phyloP scores from a whole-genome alignment of 2,888 invertebrate genomes.

The Glyphotaelius pellucidus region DNA sequence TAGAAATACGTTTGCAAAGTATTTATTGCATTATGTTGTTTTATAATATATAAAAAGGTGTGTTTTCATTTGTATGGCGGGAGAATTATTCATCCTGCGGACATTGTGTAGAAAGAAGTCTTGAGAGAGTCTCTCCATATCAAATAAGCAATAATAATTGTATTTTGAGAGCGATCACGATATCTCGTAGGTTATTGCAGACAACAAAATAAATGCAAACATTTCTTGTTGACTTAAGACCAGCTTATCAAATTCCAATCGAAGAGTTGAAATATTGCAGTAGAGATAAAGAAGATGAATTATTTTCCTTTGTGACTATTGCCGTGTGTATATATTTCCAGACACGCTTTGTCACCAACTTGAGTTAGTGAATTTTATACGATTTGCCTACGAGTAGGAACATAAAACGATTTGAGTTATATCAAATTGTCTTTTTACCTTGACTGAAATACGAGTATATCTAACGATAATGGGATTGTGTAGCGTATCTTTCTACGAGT shows the following conservation, averaged over 20 bases:
- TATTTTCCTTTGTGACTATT: not conserved
- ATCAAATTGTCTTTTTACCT: slow-evolving; percentile 25
- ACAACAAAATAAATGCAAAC: not conserved
- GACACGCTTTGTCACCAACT: not conserved
- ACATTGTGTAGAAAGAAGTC: not conserved
- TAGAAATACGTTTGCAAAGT: not conserved
- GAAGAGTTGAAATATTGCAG: not conserved
- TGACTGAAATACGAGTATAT: slow-evolving; percentile 30
- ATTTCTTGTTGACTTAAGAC: slow-evolving; percentile 4
- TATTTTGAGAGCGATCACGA: slow-evolving; percentile 37
- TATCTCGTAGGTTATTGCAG: slow-evolving; percentile 37
- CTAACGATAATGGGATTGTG: not conserved
- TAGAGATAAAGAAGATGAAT: not conserved
- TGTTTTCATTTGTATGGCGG: slow-evolving; percentile 5
- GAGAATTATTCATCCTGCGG: not conserved
- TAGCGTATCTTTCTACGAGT: slow-evolving; percentile 5
- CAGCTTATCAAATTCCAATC: slow-evolving; percentile 5
- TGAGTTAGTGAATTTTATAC: slow-evolving; percentile 7
- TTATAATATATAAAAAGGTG: not conserved
- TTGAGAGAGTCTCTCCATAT: slow-evolving; percentile 36
- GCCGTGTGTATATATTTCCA: not conserved
- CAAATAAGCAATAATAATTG: slow-evolving; percentile 51
- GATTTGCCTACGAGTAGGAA: not conserved
- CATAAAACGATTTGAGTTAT: not conserved
- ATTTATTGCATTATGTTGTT: not conserved